Conservation (phyloP, 2,797 vertebrate genomes). For the Pseudocheirus occidentalis region DNA sequence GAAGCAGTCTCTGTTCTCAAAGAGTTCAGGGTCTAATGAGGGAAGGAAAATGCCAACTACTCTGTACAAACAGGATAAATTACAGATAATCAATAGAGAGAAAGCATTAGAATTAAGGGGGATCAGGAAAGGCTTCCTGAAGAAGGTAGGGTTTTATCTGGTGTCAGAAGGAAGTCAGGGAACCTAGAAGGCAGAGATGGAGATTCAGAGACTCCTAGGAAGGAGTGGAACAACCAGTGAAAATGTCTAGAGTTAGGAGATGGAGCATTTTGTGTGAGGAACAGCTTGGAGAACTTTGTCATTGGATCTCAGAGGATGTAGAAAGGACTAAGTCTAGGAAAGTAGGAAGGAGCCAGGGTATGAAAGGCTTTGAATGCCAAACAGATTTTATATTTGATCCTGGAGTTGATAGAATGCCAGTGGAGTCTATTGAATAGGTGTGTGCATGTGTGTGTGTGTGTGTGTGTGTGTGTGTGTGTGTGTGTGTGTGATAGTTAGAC, state of each 20-base stretch:
- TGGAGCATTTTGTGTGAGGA: neutral
- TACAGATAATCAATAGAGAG: neutral
- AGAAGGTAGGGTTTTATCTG: neutral
- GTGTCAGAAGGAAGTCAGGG: neutral
- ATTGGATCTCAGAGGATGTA: neutral
- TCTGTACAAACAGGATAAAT: neutral
- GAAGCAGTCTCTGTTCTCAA: neutral
- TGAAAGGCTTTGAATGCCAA: neutral
- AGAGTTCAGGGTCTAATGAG: neutral
- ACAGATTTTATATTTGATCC: neutral
- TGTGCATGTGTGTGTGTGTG: neutral
- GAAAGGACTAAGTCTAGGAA: neutral
- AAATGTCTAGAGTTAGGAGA: neutral
- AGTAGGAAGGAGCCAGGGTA: neutral
- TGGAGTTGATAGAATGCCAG: neutral
- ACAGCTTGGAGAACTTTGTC: neutral
- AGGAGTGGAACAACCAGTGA: too few relatives aligned
- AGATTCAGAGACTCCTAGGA: neutral
- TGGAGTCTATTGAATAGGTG: neutral
- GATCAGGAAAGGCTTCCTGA: neutral
- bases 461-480: too few relatives aligned
- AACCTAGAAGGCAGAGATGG: neutral
- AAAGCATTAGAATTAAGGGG: neutral
- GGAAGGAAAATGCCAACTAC: neutral
- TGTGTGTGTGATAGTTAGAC: neutral